phyloP scores from a whole-genome alignment of 2,888 invertebrate genomes.

The Griposia aprilina region DNA sequence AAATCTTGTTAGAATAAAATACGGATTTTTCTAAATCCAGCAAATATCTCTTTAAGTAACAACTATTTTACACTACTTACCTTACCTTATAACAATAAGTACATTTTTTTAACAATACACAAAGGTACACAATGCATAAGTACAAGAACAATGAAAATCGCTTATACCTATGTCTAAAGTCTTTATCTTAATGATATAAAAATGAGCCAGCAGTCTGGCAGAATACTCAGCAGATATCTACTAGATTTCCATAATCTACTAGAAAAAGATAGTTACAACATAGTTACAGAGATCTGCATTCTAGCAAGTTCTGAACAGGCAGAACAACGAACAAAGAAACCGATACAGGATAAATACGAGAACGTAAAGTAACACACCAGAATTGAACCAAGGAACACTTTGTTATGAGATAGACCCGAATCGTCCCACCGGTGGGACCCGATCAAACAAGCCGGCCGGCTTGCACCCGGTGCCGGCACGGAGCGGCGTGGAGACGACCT shows the following conservation, averaged over 20 bases:
- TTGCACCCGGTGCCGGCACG: slow-evolving; percentile 72
- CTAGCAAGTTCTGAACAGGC: slow-evolving; percentile 63
- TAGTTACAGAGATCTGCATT: slow-evolving; percentile 50
- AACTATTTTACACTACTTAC: slow-evolving; percentile 47
- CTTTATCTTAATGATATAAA: slow-evolving; percentile 59
- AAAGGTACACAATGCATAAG: slow-evolving; percentile 53
- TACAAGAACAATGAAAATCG: slow-evolving; percentile 53
- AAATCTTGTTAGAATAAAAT: neutral
- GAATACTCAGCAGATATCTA: slow-evolving; percentile 65
- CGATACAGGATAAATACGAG: slow-evolving; percentile 27
- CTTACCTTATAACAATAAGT: slow-evolving; percentile 50
- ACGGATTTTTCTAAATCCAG: neutral
- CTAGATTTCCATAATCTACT: slow-evolving; percentile 53
- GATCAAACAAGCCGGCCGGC: slow-evolving; percentile 90
- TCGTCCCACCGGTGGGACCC: slow-evolving; percentile 68
- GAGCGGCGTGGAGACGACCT: slow-evolving; percentile 77
- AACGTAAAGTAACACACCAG: slow-evolving; percentile 48
- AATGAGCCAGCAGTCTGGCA: slow-evolving; percentile 51
- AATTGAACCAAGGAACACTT: slow-evolving; percentile 59
- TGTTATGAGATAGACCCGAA: slow-evolving; percentile 42
- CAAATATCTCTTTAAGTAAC: neutral
- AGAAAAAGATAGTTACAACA: slow-evolving; percentile 58
- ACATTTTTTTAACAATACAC: slow-evolving; percentile 44
- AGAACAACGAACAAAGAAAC: slow-evolving; percentile 53
- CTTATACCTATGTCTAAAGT: slow-evolving; percentile 47